Evolutionary conservation across 2,888 invertebrate species (phyloP).

Genomic region (Leuctra nigra): DNA sequence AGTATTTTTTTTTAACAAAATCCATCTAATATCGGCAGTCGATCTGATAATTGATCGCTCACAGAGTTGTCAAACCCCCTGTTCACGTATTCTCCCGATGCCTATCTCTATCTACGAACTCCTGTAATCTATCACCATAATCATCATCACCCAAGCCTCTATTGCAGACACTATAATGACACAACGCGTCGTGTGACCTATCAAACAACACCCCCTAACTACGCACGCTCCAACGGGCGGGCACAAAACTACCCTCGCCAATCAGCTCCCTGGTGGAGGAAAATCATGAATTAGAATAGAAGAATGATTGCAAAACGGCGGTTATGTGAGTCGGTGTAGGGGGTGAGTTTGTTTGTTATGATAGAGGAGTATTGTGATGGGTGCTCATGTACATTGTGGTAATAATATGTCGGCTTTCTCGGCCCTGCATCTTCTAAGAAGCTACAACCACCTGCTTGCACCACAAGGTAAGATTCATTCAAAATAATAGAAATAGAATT

Average conservation of each 20-base stretch:
- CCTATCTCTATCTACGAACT: no score
- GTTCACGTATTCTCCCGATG: no score
- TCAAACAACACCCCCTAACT: background rate
- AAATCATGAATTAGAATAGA: background rate
- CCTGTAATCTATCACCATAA: conserved; percentile 9
- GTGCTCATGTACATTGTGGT: conserved; percentile 35
- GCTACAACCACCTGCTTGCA: conserved; percentile 58
- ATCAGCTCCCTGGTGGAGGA: background rate
- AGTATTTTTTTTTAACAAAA: no score
- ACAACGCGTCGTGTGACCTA: background rate
- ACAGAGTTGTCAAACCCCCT: no score
- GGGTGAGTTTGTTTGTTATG: background rate
- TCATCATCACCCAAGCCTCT: background rate
- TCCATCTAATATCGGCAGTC: no score
- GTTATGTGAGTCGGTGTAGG: background rate
- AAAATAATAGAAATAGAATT: no score
- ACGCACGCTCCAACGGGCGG: conserved; percentile 2
- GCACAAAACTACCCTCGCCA: background rate
- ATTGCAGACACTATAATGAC: background rate
- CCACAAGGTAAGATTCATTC: conserved; percentile 54
- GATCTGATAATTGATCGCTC: no score
- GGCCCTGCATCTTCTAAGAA: conserved; percentile 55
- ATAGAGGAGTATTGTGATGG: conserved; percentile 32
- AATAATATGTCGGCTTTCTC: conserved; percentile 47
- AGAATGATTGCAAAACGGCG: background rate